Evolutionary conservation across 2,888 invertebrate genomes (phyloP).

Genomic region (Ligdia adustata): DNA sequence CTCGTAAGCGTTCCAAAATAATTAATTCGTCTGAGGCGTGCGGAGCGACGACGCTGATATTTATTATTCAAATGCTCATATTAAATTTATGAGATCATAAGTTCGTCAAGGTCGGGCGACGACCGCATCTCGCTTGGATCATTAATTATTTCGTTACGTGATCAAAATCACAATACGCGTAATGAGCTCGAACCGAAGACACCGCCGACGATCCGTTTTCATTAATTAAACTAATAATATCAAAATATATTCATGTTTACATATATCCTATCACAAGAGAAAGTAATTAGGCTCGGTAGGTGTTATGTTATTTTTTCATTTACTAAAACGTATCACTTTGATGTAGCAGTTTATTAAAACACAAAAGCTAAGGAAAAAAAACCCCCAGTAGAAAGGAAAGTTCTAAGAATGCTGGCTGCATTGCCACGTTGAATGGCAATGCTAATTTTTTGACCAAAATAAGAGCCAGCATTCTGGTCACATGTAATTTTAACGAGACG

Average conservation of each 20-base stretch:
- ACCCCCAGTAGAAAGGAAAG: no score
- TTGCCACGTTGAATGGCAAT: no score
- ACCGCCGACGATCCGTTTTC: constrained; percentile 25
- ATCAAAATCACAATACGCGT: constrained; percentile 29
- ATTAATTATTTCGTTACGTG: constrained; percentile 30
- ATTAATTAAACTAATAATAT: constrained; percentile 20
- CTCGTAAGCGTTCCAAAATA: constrained; percentile 39
- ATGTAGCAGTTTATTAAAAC: no score
- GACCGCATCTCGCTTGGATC: constrained; percentile 30
- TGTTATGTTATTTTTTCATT: no score
- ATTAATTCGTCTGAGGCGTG: constrained; percentile 43
- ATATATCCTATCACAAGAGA: no score
- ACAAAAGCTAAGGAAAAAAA: no score
- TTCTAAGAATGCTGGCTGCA: no score
- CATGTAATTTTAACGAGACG: no score
- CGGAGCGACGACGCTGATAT: constrained; percentile 42
- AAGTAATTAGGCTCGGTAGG: no score
- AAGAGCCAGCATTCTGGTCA: no score
- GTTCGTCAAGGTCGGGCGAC: constrained; percentile 34
- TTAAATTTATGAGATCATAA: constrained; percentile 39
- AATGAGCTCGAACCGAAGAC: constrained; percentile 17
- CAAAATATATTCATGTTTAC: background rate
- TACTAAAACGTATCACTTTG: no score
- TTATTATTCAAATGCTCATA: constrained; percentile 54
- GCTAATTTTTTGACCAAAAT: no score